A percentile compares a stretch with the other conserved stretches of the same genome.
These are phyloP conservation scores for Falcunculus frontatus DNA, from an alignment of 2,113 vertebrate species.

Conservation along the genomic window DNA sequence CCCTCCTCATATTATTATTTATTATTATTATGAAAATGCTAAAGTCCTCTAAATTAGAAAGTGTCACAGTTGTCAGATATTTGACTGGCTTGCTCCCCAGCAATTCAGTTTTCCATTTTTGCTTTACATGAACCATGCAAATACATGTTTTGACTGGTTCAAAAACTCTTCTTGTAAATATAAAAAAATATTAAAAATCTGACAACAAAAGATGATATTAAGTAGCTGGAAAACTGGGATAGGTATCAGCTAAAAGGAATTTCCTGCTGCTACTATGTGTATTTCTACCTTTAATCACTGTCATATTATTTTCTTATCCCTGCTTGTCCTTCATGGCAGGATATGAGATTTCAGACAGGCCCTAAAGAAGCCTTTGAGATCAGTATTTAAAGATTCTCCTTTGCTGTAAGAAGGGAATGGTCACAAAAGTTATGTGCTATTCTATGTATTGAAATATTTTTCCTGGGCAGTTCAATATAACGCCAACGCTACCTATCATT, in stretches of 20 bases:
- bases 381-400: not conserved
- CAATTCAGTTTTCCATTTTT: not conserved
- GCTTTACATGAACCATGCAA: not conserved
- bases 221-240: not conserved
- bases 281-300: not conserved
- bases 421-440: not conserved
- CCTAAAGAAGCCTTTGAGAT: not conserved
- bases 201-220: not conserved
- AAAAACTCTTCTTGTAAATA: not conserved
- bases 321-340: not conserved
- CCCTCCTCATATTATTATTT: not conserved
- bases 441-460: not conserved
- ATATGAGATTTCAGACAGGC: not conserved
- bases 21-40: not conserved
- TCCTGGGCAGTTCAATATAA: not conserved
- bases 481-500: not conserved
- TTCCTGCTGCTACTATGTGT: not conserved
- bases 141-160: not conserved
- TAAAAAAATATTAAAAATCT: not conserved
- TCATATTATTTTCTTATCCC: not conserved
- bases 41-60: not conserved
- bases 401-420: not conserved
- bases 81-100: not conserved
- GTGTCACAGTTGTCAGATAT: not conserved
- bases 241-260: not conserved